Conservation (phyloP, 1,140 invertebrate genomes). For the Thrips palmi region DNA sequence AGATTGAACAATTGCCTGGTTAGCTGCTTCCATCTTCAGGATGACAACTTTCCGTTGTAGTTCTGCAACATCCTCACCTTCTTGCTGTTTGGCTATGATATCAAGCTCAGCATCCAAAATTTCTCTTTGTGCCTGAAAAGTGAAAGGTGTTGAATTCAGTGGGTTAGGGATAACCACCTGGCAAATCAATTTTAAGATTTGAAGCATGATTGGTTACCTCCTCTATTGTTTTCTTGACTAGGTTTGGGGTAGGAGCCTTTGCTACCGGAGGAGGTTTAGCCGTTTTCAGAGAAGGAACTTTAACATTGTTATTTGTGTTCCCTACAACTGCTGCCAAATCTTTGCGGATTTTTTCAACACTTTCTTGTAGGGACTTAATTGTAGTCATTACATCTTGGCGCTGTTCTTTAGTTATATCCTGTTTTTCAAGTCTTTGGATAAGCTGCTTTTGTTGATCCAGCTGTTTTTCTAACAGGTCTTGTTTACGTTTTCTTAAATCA, state of each 20-base stretch:
- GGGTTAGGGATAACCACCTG: constrained; percentile 15
- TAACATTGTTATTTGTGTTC: not conserved
- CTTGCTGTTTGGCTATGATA: constrained; percentile 64
- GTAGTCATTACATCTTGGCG: constrained; percentile 46
- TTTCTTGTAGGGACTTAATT: constrained; percentile 42
- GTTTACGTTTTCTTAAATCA: constrained; percentile 56
- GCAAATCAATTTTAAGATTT: constrained; percentile 4
- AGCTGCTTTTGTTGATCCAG: constrained; percentile 55
- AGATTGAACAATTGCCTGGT: not conserved
- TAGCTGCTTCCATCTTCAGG: constrained; percentile 26
- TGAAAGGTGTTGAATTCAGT: constrained; percentile 15
- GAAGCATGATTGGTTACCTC: constrained; percentile 15
- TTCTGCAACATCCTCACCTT: constrained; percentile 53
- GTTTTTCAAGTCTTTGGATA: constrained; percentile 52
- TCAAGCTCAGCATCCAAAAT: constrained; percentile 77
- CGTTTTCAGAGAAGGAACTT: constrained; percentile 1
- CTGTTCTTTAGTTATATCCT: constrained; percentile 35
- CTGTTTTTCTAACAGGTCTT: constrained; percentile 59
- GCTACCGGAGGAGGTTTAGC: not conserved
- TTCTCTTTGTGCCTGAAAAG: constrained; percentile 53
- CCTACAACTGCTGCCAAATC: constrained; percentile 31
- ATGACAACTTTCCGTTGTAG: constrained; percentile 51
- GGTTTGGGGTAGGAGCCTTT: constrained; percentile 6
- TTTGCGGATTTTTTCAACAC: constrained; percentile 48
- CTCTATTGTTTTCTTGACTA: constrained; percentile 17